Conservation (phyloP, 1,140 invertebrate genomes). For the Diachasmimorpha longicaudata region DNA sequence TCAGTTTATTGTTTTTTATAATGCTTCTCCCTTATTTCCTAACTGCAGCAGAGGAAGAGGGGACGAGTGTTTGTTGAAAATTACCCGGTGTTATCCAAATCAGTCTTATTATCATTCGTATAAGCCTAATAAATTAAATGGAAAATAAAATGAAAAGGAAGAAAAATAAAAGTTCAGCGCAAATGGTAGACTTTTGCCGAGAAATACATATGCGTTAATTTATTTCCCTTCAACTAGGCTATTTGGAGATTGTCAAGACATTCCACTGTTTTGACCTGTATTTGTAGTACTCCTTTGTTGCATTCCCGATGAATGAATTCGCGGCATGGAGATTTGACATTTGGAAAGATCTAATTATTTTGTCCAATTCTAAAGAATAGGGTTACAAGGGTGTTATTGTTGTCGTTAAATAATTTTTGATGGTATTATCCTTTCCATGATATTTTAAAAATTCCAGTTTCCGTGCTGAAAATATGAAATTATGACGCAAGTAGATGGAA, state of each 20-base stretch:
- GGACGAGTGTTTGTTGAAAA: background rate
- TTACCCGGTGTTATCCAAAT: background rate
- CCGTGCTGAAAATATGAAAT: too few species aligned
- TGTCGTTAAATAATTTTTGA: too few species aligned
- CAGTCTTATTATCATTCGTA: constrained; percentile 9
- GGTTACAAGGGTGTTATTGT: too few species aligned
- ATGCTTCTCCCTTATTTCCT: background rate
- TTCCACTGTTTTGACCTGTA: too few species aligned
- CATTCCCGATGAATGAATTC: too few species aligned
- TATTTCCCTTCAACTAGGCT: background rate
- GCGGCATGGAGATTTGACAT: too few species aligned
- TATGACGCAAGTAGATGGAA: too few species aligned
- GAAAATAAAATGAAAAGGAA: constrained; percentile 5
- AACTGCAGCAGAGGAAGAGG: background rate
- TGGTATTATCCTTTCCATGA: too few species aligned
- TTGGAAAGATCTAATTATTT: too few species aligned
- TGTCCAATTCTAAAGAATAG: too few species aligned
- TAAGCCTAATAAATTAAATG: constrained; percentile 11
- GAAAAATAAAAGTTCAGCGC: background rate
- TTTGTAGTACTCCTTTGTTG: too few species aligned
- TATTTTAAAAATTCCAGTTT: too few species aligned
- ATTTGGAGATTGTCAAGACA: background rate
- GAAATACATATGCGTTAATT: background rate
- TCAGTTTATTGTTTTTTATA: background rate
- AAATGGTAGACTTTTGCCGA: background rate